Evolutionary conservation across 2,888 invertebrate species (phyloP).

Genomic region (Tenthredo scrophulariae): DNA sequence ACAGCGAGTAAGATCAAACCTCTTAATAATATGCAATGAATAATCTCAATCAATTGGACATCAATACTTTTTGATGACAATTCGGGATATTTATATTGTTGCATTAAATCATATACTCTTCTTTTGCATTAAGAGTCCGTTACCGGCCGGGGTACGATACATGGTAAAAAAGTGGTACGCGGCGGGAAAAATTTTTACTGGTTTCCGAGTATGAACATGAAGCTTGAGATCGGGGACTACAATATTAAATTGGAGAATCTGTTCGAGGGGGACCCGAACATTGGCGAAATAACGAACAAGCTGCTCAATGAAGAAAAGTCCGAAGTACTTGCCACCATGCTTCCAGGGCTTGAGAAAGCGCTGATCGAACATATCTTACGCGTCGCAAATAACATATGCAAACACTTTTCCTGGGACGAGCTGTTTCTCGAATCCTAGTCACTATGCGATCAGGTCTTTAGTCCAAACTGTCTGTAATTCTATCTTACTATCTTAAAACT

Average conservation of each 20-base stretch:
- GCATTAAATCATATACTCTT: not conserved
- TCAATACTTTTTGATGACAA: not conserved
- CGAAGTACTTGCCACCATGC: not conserved
- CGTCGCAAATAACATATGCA: slow-evolving; percentile 12
- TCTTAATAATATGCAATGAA: not conserved
- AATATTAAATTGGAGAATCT: not conserved
- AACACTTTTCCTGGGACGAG: slow-evolving; percentile 14
- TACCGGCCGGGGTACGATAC: not conserved
- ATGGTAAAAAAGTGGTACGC: not conserved
- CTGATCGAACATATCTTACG: not conserved
- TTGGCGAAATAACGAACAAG: slow-evolving; percentile 2
- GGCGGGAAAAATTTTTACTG: not conserved
- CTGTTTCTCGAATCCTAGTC: slow-evolving; percentile 4
- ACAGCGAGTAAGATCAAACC: slow-evolving; percentile 13
- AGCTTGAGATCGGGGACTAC: slow-evolving; percentile 6
- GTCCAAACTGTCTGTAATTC: not conserved
- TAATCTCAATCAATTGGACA: not conserved
- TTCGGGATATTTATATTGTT: not conserved
- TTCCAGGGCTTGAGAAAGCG: slow-evolving; percentile 18
- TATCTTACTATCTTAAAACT: not conserved
- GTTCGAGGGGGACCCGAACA: not conserved
- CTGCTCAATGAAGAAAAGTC: slow-evolving; percentile 22
- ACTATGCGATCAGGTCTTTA: not conserved
- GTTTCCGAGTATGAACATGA: slow-evolving; percentile 18
- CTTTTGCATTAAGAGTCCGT: not conserved